These are phyloP conservation scores for Agapetus fuscipes DNA, from an alignment of 2,888 invertebrate species.

Conservation along the genomic window DNA sequence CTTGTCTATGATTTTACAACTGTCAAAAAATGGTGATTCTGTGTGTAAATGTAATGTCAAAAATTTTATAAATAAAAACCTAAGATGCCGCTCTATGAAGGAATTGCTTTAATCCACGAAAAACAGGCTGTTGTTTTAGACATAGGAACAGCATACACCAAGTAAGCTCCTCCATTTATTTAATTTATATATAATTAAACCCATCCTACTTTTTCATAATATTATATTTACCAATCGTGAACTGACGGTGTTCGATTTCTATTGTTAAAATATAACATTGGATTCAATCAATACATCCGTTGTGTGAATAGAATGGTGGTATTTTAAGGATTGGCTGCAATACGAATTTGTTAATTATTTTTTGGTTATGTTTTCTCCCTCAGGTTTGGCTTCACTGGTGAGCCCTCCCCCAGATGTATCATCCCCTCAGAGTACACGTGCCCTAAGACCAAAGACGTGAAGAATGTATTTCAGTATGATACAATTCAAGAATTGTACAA, in stretches of 20 bases:
- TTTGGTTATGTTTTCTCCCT: neutral
- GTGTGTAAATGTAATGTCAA: too few species aligned
- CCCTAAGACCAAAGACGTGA: conserved; percentile 47
- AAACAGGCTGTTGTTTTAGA: conserved; percentile 86
- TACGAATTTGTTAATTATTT: neutral
- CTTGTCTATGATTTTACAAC: too few species aligned
- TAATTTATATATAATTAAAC: too few species aligned
- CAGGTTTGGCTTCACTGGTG: conserved; percentile 89
- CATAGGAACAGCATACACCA: conserved; percentile 84
- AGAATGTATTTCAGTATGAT: conserved; percentile 55
- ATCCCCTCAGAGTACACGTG: conserved; percentile 69
- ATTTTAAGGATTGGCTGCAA: neutral
- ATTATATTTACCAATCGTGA: neutral
- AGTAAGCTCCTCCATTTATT: too few species aligned
- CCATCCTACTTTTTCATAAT: too few species aligned
- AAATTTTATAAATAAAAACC: neutral
- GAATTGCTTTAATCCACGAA: conserved; percentile 67
- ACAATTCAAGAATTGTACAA: conserved; percentile 67
- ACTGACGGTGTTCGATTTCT: too few species aligned
- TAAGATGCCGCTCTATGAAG: conserved; percentile 70
- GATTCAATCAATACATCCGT: too few species aligned
- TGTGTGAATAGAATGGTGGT: neutral
- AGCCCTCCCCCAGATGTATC: conserved; percentile 80
- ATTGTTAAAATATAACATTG: too few species aligned
- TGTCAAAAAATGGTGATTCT: too few species aligned